A percentile compares a stretch with the other conserved stretches of the same genome.
These are phyloP conservation scores for Ramphastos sulfuratus DNA, from an alignment of 2,113 vertebrate genomes.

Conservation along the genomic window DNA sequence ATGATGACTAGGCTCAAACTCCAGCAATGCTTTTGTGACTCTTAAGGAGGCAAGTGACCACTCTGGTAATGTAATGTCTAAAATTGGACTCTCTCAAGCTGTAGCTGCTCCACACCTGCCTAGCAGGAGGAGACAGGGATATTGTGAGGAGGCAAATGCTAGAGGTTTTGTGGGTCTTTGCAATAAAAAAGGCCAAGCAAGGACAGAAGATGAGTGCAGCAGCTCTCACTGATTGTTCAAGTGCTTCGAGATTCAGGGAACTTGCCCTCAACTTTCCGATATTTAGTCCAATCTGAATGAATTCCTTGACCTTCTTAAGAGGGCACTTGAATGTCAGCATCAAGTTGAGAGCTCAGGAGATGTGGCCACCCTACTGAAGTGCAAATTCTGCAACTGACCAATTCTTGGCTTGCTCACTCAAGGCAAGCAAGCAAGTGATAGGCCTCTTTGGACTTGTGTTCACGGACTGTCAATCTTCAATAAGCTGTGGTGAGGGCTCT, in stretches of 20 bases:
- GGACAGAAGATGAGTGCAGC: not conserved
- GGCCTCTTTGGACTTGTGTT: not conserved
- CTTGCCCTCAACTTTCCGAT: not conserved
- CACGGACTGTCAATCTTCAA: accelerated
- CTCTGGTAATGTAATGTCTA: not conserved
- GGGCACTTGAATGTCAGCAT: not conserved
- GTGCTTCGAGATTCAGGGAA: not conserved
- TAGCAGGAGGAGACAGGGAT: not conserved
- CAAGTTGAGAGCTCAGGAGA: not conserved
- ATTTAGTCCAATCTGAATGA: not conserved
- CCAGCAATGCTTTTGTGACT: not conserved
- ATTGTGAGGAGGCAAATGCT: not conserved
- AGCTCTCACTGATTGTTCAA: not conserved
- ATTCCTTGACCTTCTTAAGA: not conserved
- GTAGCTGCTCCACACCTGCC: not conserved
- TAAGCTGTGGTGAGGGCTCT: not conserved
- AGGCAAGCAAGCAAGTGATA: not conserved
- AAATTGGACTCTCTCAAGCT: not conserved
- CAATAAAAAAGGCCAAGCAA: not conserved
- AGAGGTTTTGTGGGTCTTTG: not conserved
- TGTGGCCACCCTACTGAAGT: not conserved
- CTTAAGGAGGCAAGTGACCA: not conserved
- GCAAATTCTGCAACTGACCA: not conserved
- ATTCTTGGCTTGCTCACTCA: not conserved
- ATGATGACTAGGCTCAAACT: not conserved